Percentiles rank a stretch among this genome's conserved stretches.
phyloP scores from a whole-genome alignment of 2,888 invertebrate species.

The Drosophila pseudotalamancana region DNA sequence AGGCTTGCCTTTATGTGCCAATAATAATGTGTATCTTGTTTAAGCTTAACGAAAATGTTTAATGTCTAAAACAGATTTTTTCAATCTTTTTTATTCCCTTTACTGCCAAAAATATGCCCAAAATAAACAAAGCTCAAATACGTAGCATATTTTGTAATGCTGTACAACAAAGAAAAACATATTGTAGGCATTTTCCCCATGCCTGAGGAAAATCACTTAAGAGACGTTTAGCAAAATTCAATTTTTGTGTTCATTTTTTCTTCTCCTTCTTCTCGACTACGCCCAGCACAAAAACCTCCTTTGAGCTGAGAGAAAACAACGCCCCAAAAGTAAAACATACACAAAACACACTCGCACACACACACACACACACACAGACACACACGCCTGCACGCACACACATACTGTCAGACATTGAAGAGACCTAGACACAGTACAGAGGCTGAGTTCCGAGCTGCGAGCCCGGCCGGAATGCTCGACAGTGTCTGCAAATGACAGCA shows the following conservation, averaged over 20 bases:
- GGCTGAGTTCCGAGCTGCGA: constrained; percentile 28
- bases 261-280: constrained; percentile 27
- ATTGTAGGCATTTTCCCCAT: constrained; percentile 48
- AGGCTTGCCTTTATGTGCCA: not conserved
- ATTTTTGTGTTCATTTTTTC: constrained; percentile 38
- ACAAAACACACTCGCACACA: constrained; percentile 39
- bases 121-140: constrained; percentile 5
- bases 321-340: constrained; percentile 65
- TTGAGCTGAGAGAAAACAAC: constrained; percentile 51
- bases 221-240: constrained; percentile 61
- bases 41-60: not conserved
- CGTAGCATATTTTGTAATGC: constrained; percentile 4
- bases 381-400: constrained; percentile 22
- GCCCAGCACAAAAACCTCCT: constrained; percentile 37
- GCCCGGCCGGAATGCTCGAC: constrained; percentile 46
- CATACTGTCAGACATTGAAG: constrained; percentile 26
- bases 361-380: constrained; percentile 14
- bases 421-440: constrained; percentile 52
- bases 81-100: not conserved
- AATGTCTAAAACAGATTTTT: not conserved
- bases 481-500: constrained; percentile 70
- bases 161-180: constrained; percentile 47
- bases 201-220: constrained; percentile 43
- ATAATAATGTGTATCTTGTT: not conserved
- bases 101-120: not conserved